Evolutionary conservation across 2,113 vertebrate genomes (phyloP), one percentile per base, ranked within the genome.

Genomic region (Psilopsiagon aurifrons): DNA sequence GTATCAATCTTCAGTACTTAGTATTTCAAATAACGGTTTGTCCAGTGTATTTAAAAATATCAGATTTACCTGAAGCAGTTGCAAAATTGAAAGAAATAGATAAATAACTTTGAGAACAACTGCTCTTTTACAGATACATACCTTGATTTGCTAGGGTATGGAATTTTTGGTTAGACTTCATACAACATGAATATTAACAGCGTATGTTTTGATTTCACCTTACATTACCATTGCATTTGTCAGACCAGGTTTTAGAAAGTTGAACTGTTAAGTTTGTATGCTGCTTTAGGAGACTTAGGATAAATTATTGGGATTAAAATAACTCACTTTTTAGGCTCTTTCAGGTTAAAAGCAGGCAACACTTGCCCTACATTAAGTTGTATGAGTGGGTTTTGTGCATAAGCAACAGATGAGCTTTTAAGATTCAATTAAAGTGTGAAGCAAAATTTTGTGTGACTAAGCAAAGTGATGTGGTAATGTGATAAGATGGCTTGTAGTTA

Each of bases 361-460:
- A 1, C 37, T 73, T 82, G 54, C 8, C 24, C 15, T 88, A 20
- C 23, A 1, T 44, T 66, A 62, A 92, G 86, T 37, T 90, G 5
- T 44, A 8, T 70, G 88, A 77, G 71, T 88, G 57, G 47, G 31
- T 62, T 92, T 78, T 85, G 20, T 79, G 66, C 84, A 41, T 78
- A 69, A 92, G 81, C 31, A 75, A 25, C 14, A 86, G 55, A 84
- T 49, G 70, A 0, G 5, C 57, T 87, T 95, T 62, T 89, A 88
- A 91, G 73, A 84, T 70, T 91, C 44, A 69, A 31, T 87, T 79
- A 1, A 76, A 77, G 78, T 87, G 78, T 2, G 13, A 92, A 94
- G 29, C 43, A 84, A 46, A 92, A 51, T 43, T 62, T 62, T 71
- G 80, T 63, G 51, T 94, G 88, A 91, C 88, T 92, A 88, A 92